Base-by-base conservation (phyloP, 2,113 vertebrate genomes). In the Xiphophorus hellerii region DNA sequence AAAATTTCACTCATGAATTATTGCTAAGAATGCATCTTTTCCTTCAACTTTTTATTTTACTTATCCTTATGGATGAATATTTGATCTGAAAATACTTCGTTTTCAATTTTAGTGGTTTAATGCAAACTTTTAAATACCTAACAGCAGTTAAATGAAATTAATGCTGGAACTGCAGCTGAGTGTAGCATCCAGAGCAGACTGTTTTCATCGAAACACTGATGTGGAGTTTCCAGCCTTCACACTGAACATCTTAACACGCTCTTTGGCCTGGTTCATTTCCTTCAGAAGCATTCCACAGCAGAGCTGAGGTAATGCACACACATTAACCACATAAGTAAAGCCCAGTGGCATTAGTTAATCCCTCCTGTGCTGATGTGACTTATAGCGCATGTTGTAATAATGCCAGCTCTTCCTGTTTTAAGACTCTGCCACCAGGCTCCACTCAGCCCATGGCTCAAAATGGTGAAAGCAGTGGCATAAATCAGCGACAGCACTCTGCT, bases 381-480 rank as follows among this genome's bases (percentile, higher is more conserved):
- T 71, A 77, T 17, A 17, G 64, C 35, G 48, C 65, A 20, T 71
- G 83, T 78, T 77, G 84, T 90, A 88, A 83, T 88, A 81, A 85
- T 69, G 73, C 78, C 28, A 27, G 60, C 76, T 63, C 39, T 64
- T 66, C 66, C 66, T 61, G 83, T 60, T 78, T 73, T 69, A 77
- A 72, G 68, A 83, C 62, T 51, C 77, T 51, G 71, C 69, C 78
- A 75, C 44, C 4, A 76, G 81, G 77, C 78, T 63, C 13, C 74
- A 20, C 64, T 88, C 27, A 0, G 69, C 76, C 81, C 87, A 78
- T n/a, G 62, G 62, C 73, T 91, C 54, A 73, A 76, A 87, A 77
- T 61, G 66, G 62, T 37, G 62, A 74, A 83, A 74, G 71, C 2
- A 12, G 64, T 15, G 42, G 76, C 81, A 88, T 89, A 87, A 90